Evolutionary conservation across 2,797 vertebrate species (phyloP), one percentile per base, ranked within the genome.

Genomic region (Notoglanidium macrostoma): DNA sequence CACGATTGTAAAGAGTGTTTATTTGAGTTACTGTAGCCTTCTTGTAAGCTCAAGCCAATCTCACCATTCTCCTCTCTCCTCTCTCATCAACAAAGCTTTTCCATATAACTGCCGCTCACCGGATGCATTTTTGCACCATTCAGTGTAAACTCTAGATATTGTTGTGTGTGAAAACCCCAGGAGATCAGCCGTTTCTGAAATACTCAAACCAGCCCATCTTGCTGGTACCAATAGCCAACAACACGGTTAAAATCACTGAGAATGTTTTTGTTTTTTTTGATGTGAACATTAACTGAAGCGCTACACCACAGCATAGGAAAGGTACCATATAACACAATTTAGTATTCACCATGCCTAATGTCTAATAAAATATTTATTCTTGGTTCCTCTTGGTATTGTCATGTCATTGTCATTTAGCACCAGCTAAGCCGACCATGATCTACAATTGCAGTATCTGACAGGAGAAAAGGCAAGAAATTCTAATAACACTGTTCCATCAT

Each of bases 401-500:
- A 40, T 40, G 40, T 40, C 49, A 40, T 65, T 5, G 51, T 35
- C 74, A 70, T n/a, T 40, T 85, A 67, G 65, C 49, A 86, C 84
- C 49, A 74, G 55, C 80, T 57, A 83, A 78, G 68, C 78, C 80
- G 55, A 85, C 88, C 83, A 85, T 86, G 85, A 89, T 86, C 49
- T 86, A 87, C 79, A 68, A 72, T 73, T 89, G 49, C 61, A 88
- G 85, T 57, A 49, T 55, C 76, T 59, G 89, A 86, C 84, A 81
- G 79, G 80, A 85, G 84, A 83, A 84, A 85, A 81, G 70, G 86
- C 84, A 85, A 83, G 76, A 86, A 72, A 84, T 51, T 79, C 81
- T 85, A 90, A 89, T 86, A 90, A 88, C 88, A 89, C 51, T 84
- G 54, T 90, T 89, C 79, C 54, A 83, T 91, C 86, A 85, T 85